Evolutionary conservation across 1,140 invertebrate species (phyloP).

Genomic region (Drosophila oshimai): DNA sequence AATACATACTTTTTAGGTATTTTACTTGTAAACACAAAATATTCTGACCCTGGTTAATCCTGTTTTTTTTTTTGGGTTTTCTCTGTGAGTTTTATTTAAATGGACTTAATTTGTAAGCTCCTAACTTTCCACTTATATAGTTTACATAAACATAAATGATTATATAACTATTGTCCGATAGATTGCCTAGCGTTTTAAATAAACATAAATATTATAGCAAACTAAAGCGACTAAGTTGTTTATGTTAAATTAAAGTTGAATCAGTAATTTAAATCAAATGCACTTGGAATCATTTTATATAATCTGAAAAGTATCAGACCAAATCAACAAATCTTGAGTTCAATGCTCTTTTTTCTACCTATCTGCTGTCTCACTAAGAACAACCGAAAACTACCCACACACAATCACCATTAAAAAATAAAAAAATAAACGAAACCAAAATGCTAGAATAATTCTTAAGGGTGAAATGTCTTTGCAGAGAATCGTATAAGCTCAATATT

Average conservation of each 20-base stretch:
- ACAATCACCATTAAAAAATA: slow-evolving; percentile 47
- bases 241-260: no score
- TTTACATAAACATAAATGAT: no score
- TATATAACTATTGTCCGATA: neutral
- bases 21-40: no score
- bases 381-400: slow-evolving; percentile 45
- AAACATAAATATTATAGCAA: no score
- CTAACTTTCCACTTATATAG: no score
- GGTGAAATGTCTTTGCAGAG: slow-evolving; percentile 82
- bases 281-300: neutral
- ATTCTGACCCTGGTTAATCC: no score
- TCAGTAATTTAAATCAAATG: no score
- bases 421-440: slow-evolving; percentile 56
- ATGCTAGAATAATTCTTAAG: slow-evolving; percentile 82
- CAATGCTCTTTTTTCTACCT: slow-evolving; percentile 47
- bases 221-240: no score
- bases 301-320: neutral
- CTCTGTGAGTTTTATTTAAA: no score
- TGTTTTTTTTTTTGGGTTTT: no score
- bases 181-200: neutral
- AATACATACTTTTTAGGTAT: no score
- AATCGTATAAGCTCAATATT: slow-evolving; percentile 82
- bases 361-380: slow-evolving; percentile 45
- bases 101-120: no score
- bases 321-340: slow-evolving; percentile 26